Percentiles rank a stretch among this genome's conserved stretches.
These are phyloP conservation scores for Mionectes olivaceus DNA, from an alignment of 2,797 vertebrate species.

Conservation along the genomic window DNA sequence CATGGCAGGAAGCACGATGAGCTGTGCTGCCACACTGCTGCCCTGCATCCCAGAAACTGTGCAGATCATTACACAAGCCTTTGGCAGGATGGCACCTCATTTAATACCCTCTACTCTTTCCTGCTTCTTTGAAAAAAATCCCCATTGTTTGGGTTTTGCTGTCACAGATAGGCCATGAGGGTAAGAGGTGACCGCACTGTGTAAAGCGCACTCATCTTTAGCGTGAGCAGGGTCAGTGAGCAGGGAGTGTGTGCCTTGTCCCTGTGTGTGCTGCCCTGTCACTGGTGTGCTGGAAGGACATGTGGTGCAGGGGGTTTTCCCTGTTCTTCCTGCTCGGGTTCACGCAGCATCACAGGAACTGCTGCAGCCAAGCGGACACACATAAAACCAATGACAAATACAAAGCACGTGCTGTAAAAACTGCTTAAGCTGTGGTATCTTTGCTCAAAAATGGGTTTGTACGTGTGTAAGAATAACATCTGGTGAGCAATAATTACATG, in stretches of 20 bases:
- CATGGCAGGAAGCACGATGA: not conserved
- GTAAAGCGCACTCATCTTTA: not conserved
- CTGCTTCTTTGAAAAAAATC: not conserved
- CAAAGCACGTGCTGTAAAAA: not conserved
- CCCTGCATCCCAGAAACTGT: fast-evolving
- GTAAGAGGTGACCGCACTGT: fast-evolving
- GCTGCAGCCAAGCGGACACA: fast-evolving
- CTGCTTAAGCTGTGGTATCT: not conserved
- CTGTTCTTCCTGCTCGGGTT: not conserved
- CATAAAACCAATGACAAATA: not conserved
- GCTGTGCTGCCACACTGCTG: fast-evolving
- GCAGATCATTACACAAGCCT: fast-evolving
- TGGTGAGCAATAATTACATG: not conserved
- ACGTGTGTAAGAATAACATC: not conserved
- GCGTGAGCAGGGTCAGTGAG: not conserved
- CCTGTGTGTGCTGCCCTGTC: not conserved
- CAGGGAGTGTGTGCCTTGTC: fast-evolving
- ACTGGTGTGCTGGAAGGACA: not conserved
- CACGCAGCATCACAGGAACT: fast-evolving
- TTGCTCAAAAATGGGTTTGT: not conserved
- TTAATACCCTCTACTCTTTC: fast-evolving
- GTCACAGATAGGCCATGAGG: not conserved
- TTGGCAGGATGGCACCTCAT: not conserved
- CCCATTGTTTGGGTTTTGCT: not conserved
- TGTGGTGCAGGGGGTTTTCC: fast-evolving